Evolutionary conservation across 2,113 vertebrate genomes (phyloP).

Genomic region (Asarcornis scutulata): DNA sequence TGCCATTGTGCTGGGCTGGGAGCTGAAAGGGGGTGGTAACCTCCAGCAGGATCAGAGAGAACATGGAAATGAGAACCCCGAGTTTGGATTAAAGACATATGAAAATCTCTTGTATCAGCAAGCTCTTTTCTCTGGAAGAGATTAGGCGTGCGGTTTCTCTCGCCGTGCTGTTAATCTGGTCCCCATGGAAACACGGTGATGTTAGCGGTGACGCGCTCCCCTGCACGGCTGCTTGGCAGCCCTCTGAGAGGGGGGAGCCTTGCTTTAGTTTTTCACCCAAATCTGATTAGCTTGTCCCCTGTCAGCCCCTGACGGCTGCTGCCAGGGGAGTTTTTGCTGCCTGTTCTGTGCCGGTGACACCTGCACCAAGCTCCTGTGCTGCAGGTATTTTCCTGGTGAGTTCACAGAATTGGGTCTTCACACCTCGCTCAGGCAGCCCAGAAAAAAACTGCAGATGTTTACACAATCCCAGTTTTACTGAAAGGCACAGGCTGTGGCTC

Average conservation of each 20-base stretch:
- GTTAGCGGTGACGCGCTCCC: constrained; percentile 13
- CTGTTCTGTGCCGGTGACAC: neutral
- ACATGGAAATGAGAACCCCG: constrained; percentile 17
- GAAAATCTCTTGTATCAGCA: constrained; percentile 39
- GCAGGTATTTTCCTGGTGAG: neutral
- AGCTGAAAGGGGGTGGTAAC: neutral
- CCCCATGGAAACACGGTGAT: constrained; percentile 76
- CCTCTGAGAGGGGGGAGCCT: neutral
- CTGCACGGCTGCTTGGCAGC: constrained; percentile 54
- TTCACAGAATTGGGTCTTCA: neutral
- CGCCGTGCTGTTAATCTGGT: constrained; percentile 61
- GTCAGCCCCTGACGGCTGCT: neutral
- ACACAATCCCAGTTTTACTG: accelerated
- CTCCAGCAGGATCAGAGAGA: constrained; percentile 1
- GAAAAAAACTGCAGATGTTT: neutral
- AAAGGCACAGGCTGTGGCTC: neutral
- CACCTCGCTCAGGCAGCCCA: neutral
- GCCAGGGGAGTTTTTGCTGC: neutral
- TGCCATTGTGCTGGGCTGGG: neutral
- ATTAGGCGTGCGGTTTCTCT: constrained; percentile 18
- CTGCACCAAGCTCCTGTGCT: neutral
- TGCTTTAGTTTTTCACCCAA: constrained; percentile 24
- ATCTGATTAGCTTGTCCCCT: neutral
- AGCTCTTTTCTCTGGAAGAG: constrained; percentile 41
- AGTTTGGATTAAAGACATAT: constrained; percentile 53